Evolutionary conservation across 2,113 vertebrate species (phyloP).

Genomic region (Lethenteron camtschaticum): DNA sequence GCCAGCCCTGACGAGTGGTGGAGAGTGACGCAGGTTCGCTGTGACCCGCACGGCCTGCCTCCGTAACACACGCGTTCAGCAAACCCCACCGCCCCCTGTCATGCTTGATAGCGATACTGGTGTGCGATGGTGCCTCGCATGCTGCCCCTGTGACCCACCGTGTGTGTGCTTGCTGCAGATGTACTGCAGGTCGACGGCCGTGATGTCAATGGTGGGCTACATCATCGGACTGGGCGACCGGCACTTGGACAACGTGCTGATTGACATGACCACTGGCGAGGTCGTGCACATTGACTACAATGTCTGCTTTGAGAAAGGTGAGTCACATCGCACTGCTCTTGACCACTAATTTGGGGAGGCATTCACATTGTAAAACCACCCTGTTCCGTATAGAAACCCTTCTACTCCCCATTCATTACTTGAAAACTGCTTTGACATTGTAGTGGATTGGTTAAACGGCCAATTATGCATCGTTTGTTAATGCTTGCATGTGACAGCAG

Average conservation of each 20-base stretch:
- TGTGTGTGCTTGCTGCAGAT: constrained; percentile 28
- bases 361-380: too few species aligned
- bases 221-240: constrained; percentile 94
- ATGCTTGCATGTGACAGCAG: constrained; percentile 17
- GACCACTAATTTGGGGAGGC: neutral
- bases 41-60: neutral
- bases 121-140: too few species aligned
- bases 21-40: constrained; percentile 72
- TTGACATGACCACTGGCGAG: constrained; percentile 95
- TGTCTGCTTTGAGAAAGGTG: constrained; percentile 98
- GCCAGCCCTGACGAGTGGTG: constrained; percentile 92
- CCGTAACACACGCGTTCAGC: too few species aligned
- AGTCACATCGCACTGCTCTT: neutral
- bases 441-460: constrained; percentile 8
- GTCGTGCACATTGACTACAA: constrained; percentile 99
- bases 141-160: neutral
- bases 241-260: constrained; percentile 93
- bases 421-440: too few species aligned
- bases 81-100: too few species aligned
- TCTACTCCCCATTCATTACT: too few species aligned
- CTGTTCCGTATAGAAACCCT: too few species aligned
- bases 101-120: too few species aligned
- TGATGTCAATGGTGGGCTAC: constrained; percentile 99
- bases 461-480: constrained; percentile 12
- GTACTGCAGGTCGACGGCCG: constrained; percentile 83